Evolutionary conservation across 2,888 invertebrate genomes (phyloP), one percentile per base, ranked within the genome.

Genomic region (Hyposoter dolosus): DNA sequence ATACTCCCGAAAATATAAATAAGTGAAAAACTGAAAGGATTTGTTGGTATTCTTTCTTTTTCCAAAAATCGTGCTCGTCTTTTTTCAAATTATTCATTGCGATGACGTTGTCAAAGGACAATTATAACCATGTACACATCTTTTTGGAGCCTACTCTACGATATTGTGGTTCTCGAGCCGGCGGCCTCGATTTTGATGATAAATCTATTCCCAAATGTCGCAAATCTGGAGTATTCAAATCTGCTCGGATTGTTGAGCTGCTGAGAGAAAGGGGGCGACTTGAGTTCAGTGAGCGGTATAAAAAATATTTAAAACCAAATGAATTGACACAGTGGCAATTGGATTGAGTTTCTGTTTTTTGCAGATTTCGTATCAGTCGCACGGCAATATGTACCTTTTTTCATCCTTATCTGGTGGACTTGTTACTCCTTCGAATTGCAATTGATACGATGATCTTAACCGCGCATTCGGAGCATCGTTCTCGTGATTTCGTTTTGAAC

Each of bases 181-280:
- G 32, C n/a, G 60, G 66, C 10, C 50, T 76, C 56, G 76, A 66
- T 35, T 40, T 40, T 12, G 65, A 60, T 10, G 78, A 43, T 32
- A 86, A 83, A 74, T 83, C 78, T 15, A 89, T 85, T 66, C 87
- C 86, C 35, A 89, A 75, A 56, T 88, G 85, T 45, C 83, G 80
- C 53, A 88, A 74, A 83, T 89, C 87, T 28, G 87, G 89, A 75
- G 77, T 84, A 66, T 88, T 88, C 81, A 75, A 69, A 28, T 89
- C 82, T 0, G 53, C 82, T 7, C 82, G 82, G 19, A 60, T 78
- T 28, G 50, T 86, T 10, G 45, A 47, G 35, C 81, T 78, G 45
- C 86, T 86, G 19, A 6, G n/a, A 28, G 23, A 15, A 17, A 28
- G 19, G 12, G 40, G 3, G 6, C 6, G 9, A 68, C 47, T 66